phyloP scores from a whole-genome alignment of 1,140 invertebrate species.

The Pachypsylla venusta region DNA sequence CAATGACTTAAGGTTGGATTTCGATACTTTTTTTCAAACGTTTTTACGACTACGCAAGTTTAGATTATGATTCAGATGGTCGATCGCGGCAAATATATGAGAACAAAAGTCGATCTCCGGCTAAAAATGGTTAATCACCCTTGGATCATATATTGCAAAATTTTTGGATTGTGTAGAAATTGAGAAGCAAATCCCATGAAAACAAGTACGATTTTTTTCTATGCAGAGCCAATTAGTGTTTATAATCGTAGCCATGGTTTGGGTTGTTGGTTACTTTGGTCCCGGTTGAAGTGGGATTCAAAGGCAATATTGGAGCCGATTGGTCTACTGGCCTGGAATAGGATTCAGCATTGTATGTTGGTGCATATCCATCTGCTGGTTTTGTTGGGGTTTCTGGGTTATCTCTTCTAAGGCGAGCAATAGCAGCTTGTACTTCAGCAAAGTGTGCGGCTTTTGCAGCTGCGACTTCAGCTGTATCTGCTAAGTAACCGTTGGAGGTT shows the following conservation, averaged over 20 bases:
- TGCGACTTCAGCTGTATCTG: constrained; percentile 23
- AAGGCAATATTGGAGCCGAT: not conserved
- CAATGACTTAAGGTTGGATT: no score
- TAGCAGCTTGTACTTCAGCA: constrained; percentile 17
- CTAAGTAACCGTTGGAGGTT: constrained; percentile 14
- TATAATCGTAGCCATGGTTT: not conserved
- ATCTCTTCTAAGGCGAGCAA: not conserved
- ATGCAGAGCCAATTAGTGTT: not conserved
- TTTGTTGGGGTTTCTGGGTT: not conserved
- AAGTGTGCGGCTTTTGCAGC: constrained; percentile 22
- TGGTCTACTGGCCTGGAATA: not conserved
- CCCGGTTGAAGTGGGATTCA: not conserved
- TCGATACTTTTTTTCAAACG: no score
- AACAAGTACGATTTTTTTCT: not conserved
- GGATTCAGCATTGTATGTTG: not conserved
- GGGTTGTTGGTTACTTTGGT: not conserved
- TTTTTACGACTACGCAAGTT: no score
- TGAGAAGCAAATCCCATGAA: constrained; percentile 1
- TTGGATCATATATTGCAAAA: no score
- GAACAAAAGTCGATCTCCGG: no score
- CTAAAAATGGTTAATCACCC: no score
- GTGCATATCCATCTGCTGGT: not conserved
- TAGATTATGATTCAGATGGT: no score
- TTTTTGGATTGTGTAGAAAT: no score
- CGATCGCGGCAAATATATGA: no score